phyloP scores from a whole-genome alignment of 2,888 invertebrate genomes.

The Trachelus iudaicus region DNA sequence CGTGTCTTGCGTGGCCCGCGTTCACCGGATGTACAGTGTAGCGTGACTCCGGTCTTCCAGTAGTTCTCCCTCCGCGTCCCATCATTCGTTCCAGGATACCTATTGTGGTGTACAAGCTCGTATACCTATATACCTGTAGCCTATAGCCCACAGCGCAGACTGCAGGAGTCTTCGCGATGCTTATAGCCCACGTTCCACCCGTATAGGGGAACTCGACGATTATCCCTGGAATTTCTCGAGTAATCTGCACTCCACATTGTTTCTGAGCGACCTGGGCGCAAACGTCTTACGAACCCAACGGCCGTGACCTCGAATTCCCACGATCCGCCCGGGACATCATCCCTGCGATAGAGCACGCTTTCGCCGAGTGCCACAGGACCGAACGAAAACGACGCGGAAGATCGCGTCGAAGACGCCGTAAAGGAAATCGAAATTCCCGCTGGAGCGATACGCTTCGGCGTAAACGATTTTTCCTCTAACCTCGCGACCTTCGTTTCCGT shows the following conservation, averaged over 20 bases:
- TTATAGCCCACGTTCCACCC: not conserved
- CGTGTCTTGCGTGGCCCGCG: not conserved
- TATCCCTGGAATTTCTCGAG: constrained; percentile 20
- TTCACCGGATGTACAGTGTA: constrained; percentile 58
- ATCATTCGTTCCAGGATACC: not conserved
- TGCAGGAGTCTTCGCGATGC: not conserved
- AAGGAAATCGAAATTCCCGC: not conserved
- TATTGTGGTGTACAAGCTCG: not conserved
- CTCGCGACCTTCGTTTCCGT: not conserved
- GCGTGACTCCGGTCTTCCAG: constrained; percentile 60
- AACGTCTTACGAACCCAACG: constrained; percentile 22
- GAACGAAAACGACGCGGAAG: not conserved
- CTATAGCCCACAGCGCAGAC: not conserved
- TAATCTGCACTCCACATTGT: constrained; percentile 16
- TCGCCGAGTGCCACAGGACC: not conserved
- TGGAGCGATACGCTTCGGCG: not conserved
- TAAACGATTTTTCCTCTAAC: not conserved
- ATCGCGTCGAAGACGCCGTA: not conserved
- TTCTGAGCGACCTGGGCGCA: constrained; percentile 12
- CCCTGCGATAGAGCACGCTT: not conserved
- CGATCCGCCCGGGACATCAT: constrained; percentile 22
- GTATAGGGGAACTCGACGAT: not conserved
- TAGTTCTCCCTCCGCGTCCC: not conserved
- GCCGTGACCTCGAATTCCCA: constrained; percentile 43
- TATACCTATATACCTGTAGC: not conserved